Evolutionary conservation across 2,888 invertebrate species (phyloP).

Genomic region (Troides aeacus): DNA sequence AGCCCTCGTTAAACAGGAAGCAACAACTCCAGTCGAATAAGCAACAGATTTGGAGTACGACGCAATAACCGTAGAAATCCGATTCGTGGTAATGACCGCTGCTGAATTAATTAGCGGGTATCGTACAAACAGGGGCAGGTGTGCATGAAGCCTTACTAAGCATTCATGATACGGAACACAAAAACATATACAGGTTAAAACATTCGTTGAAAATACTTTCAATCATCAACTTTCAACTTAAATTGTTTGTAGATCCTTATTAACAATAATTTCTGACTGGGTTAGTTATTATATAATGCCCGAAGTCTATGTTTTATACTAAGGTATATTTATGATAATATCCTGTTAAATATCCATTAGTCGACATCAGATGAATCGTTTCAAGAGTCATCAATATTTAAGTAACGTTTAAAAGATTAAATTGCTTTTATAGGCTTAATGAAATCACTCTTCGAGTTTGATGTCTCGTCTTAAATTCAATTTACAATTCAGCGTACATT

Average conservation of each 20-base stretch:
- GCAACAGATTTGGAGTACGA: conserved; percentile 50
- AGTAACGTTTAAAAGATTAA: conserved; percentile 12
- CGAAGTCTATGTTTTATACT: neutral
- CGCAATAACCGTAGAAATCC: conserved; percentile 59
- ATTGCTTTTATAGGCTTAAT: conserved; percentile 45
- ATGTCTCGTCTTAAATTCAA: conserved; percentile 74
- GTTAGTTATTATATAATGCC: no score
- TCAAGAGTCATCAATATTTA: conserved; percentile 15
- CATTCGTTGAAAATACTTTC: conserved; percentile 54
- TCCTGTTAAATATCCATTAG: neutral
- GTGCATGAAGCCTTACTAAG: conserved; percentile 64
- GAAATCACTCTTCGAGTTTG: conserved; percentile 72
- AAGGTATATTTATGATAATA: neutral
- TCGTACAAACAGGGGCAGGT: conserved; percentile 59
- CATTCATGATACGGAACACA: conserved; percentile 60
- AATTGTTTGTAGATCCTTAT: conserved; percentile 26
- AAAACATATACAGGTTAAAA: conserved; percentile 45
- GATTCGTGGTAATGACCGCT: conserved; percentile 58
- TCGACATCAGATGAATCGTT: conserved; percentile 4
- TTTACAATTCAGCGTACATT: conserved; percentile 76
- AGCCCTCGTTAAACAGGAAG: conserved; percentile 48
- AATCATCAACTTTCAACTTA: conserved; percentile 37
- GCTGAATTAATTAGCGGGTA: conserved; percentile 71
- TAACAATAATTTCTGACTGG: no score
- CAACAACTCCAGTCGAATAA: conserved; percentile 43